phyloP scores from a whole-genome alignment of 2,888 invertebrate genomes.

The Idaea dimidiata region DNA sequence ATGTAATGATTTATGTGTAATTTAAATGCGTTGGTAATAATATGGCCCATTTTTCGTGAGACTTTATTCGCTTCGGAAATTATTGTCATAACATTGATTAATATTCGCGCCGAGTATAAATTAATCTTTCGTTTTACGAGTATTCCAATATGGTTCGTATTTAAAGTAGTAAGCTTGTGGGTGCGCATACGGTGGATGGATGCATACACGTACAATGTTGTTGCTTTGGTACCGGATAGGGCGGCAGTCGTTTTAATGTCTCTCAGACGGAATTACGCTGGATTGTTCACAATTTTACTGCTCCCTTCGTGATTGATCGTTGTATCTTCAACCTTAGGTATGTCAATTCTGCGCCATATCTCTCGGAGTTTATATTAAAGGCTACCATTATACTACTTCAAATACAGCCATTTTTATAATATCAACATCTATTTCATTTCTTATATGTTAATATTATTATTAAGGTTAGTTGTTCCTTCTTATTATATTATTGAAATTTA shows the following conservation, averaged over 20 bases:
- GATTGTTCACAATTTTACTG: constrained; percentile 80
- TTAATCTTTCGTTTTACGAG: constrained; percentile 23
- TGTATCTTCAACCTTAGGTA: constrained; percentile 78
- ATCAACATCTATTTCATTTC: background rate
- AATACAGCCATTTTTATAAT: background rate
- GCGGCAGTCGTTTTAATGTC: constrained; percentile 77
- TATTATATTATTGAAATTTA: constrained; percentile 16
- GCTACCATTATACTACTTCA: constrained; percentile 56
- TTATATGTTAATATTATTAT: constrained; percentile 22
- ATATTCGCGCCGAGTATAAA: constrained; percentile 20
- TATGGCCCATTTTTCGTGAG: constrained; percentile 37
- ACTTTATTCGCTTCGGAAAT: constrained; percentile 22
- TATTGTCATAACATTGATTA: constrained; percentile 23
- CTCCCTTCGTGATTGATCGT: constrained; percentile 78
- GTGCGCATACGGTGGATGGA: constrained; percentile 32
- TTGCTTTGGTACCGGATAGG: constrained; percentile 67
- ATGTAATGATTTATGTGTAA: constrained; percentile 73
- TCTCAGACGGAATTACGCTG: constrained; percentile 79
- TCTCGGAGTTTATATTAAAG: constrained; percentile 71
- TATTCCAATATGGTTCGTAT: constrained; percentile 21
- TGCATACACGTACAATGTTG: constrained; percentile 62
- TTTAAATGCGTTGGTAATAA: constrained; percentile 44
- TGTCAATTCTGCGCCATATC: constrained; percentile 76
- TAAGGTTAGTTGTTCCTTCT: constrained; percentile 22
- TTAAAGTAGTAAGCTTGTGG: constrained; percentile 14